Evolutionary conservation across 2,797 vertebrate species (phyloP), one percentile per base, ranked within the genome.

Genomic region (Acropternis orthonyx): DNA sequence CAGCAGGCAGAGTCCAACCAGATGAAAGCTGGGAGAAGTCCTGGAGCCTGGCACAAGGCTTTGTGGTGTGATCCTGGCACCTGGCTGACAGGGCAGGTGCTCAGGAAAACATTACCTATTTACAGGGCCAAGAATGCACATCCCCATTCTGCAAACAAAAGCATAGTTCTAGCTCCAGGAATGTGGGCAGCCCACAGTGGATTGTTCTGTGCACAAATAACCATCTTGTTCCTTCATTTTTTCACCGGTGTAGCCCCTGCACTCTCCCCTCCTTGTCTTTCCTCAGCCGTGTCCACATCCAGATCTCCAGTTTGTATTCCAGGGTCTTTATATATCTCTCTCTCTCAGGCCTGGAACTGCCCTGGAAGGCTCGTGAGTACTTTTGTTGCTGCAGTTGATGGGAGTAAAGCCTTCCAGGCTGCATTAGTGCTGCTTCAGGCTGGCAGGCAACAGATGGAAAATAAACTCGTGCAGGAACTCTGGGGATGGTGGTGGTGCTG

Each of bases 381-480:
- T 95, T 95, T 76, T 90, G 91, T 88, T 74, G 78, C 88, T 86
- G 55, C 89, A 84, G n/a, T 30, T 96, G 95, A 85, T 24, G 19
- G 95, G 73, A 96, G 87, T 79, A 78, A 78, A 95, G 77, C 94
- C 92, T 96, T 95, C 87, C 79, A 83, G 96, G 96, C 94, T 89
- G 95, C 94, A 74, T 94, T 94, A 97, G 92, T 77, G 86, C 94
- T 94, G 96, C 96, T 96, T 74, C 89, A 89, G 96, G 89, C 94
- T 96, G 96, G 94, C 96, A 96, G 96, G 92, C 90, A 88, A 51
- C 96, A 97, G 97, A 96, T 96, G 94, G 94, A 85, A 90, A 92
- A 84, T 96, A 89, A 96, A 93, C 62, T 77, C 74, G 88, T 68
- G 88, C 43, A 55, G 93, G 95, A 94, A 93, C 93, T 80, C 43